Percentiles rank a stretch among this genome's conserved stretches.
phyloP scores from a whole-genome alignment of 2,797 vertebrate genomes.

The Crocodylus rhombifer region DNA sequence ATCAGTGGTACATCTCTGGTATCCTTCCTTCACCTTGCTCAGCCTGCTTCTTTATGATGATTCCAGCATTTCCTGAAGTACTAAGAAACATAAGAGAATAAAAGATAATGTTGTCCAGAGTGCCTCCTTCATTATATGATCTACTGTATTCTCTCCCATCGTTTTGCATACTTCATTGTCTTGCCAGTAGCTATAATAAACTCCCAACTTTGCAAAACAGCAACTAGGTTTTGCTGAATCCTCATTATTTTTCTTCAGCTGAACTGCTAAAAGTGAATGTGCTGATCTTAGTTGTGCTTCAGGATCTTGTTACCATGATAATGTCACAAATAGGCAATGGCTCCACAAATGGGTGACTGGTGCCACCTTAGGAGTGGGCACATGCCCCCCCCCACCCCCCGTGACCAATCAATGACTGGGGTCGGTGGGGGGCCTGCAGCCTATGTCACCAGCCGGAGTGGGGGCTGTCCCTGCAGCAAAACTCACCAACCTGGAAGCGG shows the following conservation, averaged over 20 bases:
- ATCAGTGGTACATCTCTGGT: conserved; percentile 27
- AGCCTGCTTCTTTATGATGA: conserved; percentile 17
- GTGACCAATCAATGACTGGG: too few species aligned
- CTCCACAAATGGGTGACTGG: background rate
- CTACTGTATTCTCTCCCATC: conserved; percentile 24
- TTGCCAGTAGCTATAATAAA: conserved; percentile 21
- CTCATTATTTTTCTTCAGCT: background rate
- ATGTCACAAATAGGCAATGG: background rate
- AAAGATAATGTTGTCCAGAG: background rate
- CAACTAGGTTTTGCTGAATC: background rate
- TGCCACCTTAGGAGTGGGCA: too few species aligned
- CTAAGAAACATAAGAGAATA: conserved; percentile 5
- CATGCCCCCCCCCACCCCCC: too few species aligned
- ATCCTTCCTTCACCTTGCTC: conserved; percentile 33
- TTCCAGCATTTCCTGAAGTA: background rate
- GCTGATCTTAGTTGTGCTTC: background rate
- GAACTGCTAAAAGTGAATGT: background rate
- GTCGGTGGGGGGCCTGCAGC: too few species aligned
- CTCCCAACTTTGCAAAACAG: conserved; percentile 33
- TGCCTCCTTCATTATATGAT: background rate
- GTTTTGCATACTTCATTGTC: background rate
- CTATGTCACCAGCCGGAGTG: too few species aligned
- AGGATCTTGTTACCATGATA: background rate
- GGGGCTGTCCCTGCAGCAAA: too few species aligned
- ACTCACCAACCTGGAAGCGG: too few species aligned